Percentiles rank a stretch among this genome's conserved stretches.
Conservation (phyloP, 1,140 invertebrate genomes). For the Araneus ventricosus region DNA sequence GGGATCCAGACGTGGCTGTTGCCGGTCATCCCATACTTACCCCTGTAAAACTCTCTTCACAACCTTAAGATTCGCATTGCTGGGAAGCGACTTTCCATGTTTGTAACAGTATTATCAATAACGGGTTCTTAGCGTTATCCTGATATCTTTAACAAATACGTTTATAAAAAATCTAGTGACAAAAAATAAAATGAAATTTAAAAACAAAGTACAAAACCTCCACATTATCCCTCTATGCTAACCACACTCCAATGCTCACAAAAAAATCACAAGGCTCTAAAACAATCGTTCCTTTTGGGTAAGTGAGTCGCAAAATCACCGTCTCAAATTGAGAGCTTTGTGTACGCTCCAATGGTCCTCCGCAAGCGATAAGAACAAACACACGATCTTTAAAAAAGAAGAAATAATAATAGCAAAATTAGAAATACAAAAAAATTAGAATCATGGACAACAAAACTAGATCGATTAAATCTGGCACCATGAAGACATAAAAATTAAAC, state of each 20-base stretch:
- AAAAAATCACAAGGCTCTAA: neutral
- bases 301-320: neutral
- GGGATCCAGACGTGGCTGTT: too few relatives aligned
- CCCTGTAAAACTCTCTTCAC: too few relatives aligned
- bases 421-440: neutral
- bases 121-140: neutral
- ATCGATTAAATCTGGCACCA: constrained; percentile 22
- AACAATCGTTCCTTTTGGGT: neutral
- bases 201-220: neutral
- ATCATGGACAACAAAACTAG: neutral
- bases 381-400: neutral
- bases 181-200: neutral
- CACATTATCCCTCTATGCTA: neutral
- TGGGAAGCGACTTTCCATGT: too few relatives aligned
- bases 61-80: too few relatives aligned
- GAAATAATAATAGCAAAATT: too few relatives aligned
- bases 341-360: neutral
- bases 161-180: neutral
- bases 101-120: too few relatives aligned
- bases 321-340: neutral
- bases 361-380: neutral
- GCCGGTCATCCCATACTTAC: too few relatives aligned
- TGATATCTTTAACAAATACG: neutral
- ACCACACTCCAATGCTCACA: neutral
- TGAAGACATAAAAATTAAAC: constrained; percentile 22